Evolutionary conservation across 2,113 vertebrate genomes (phyloP).

Genomic region (Sitta europaea): DNA sequence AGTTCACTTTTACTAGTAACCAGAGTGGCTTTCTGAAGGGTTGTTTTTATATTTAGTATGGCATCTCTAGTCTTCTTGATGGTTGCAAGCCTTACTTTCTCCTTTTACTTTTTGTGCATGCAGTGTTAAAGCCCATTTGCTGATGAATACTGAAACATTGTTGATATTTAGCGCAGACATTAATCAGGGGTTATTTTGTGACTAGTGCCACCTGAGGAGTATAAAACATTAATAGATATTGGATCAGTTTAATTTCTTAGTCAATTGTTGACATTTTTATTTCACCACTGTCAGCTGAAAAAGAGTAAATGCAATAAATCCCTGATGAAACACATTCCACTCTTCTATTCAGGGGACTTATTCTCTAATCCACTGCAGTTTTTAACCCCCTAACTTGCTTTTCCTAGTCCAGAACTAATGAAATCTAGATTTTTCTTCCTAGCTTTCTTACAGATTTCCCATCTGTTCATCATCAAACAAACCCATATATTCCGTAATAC

Average conservation of each 20-base stretch:
- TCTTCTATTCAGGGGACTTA: neutral
- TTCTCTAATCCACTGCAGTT: neutral
- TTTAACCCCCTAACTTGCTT: neutral
- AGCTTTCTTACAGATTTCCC: neutral
- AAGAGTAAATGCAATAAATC: conserved; percentile 7
- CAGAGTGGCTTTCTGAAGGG: neutral
- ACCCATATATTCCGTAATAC: neutral
- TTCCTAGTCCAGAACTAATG: neutral
- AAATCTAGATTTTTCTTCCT: neutral
- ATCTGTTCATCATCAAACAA: neutral
- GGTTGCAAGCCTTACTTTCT: neutral
- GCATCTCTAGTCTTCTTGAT: neutral
- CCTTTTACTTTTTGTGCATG: neutral
- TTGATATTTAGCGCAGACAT: neutral
- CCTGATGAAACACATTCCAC: neutral
- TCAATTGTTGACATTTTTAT: conserved; percentile 8
- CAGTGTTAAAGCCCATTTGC: neutral
- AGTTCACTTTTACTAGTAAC: neutral
- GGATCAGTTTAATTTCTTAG: conserved; percentile 16
- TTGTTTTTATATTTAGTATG: neutral
- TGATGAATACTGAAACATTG: neutral
- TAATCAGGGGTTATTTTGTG: neutral
- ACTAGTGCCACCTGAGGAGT: neutral
- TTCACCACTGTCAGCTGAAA: neutral
- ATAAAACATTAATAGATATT: neutral